phyloP scores from a whole-genome alignment of 2,888 invertebrate species.

The Macroteleia sp. region DNA sequence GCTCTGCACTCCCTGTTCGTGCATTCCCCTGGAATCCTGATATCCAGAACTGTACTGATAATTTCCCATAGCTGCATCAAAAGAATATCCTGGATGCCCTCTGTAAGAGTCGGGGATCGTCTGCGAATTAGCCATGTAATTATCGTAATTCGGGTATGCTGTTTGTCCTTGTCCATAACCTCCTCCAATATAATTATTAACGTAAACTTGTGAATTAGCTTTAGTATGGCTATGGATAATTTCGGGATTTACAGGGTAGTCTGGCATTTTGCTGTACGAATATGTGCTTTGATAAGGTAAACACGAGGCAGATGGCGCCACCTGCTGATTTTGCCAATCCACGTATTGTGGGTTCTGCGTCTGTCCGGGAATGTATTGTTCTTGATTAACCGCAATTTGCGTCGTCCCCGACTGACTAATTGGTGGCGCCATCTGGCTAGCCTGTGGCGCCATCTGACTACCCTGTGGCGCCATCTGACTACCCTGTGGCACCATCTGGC shows the following conservation, averaged over 20 bases:
- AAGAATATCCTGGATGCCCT: conserved; percentile 87
- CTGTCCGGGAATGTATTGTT: conserved; percentile 11
- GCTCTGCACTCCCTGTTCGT: conserved; percentile 61
- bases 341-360: conserved; percentile 11
- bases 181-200: conserved; percentile 68
- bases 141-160: conserved; percentile 67
- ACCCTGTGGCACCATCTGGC: too few species aligned
- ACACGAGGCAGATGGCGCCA: conserved; percentile 17
- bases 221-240: conserved; percentile 80
- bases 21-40: conserved; percentile 82
- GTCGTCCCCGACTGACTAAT: conserved; percentile 20
- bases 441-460: too few species aligned
- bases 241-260: conserved; percentile 65
- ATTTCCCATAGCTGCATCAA: conserved; percentile 85
- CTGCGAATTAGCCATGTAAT: conserved; percentile 21
- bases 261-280: conserved; percentile 15
- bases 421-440: conserved; percentile 11
- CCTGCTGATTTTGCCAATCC: conserved; percentile 15
- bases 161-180: conserved; percentile 65
- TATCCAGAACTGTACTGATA: conserved; percentile 88
- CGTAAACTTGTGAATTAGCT: conserved; percentile 67
- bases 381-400: conserved; percentile 31
- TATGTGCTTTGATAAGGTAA: conserved; percentile 40
- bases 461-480: too few species aligned
- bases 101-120: conserved; percentile 74